These are phyloP conservation scores for Clitarchus hookeri DNA, from an alignment of 2,888 invertebrate genomes.

Conservation along the genomic window DNA sequence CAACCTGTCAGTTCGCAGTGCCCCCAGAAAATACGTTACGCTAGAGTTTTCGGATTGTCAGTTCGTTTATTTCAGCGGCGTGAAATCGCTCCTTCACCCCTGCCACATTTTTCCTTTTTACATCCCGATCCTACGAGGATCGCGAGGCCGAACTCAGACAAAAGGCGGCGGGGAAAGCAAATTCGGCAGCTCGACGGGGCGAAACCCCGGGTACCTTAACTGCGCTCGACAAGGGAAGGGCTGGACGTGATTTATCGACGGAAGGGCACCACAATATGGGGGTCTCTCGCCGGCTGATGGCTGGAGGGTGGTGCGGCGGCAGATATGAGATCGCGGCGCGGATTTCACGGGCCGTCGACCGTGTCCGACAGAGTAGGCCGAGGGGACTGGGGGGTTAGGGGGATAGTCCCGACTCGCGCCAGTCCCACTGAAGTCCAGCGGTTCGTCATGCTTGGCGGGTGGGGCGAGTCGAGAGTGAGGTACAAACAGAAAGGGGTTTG, in stretches of 20 bases:
- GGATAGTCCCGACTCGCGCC: not conserved
- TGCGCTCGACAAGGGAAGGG: not conserved
- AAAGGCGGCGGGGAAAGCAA: too few species aligned
- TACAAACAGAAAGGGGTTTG: too few species aligned
- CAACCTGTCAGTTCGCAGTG: not conserved
- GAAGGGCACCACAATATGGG: not conserved
- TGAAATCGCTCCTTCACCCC: not conserved
- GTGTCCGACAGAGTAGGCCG: not conserved
- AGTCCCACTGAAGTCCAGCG: too few species aligned
- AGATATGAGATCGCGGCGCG: not conserved
- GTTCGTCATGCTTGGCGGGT: too few species aligned
- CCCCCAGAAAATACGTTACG: not conserved
- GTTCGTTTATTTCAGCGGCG: not conserved
- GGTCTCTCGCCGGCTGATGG: not conserved
- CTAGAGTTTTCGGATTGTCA: not conserved
- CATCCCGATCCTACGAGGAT: not conserved
- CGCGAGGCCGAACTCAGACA: not conserved
- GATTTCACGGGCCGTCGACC: slow-evolving; percentile 14
- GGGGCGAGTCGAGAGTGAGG: too few species aligned
- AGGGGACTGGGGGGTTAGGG: not conserved
- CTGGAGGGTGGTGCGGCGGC: not conserved
- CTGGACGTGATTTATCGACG: not conserved
- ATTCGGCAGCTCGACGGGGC: not conserved
- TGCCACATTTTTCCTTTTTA: not conserved
- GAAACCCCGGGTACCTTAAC: not conserved